phyloP scores from a whole-genome alignment of 2,113 vertebrate species.

The Delphinapterus leucas region DNA sequence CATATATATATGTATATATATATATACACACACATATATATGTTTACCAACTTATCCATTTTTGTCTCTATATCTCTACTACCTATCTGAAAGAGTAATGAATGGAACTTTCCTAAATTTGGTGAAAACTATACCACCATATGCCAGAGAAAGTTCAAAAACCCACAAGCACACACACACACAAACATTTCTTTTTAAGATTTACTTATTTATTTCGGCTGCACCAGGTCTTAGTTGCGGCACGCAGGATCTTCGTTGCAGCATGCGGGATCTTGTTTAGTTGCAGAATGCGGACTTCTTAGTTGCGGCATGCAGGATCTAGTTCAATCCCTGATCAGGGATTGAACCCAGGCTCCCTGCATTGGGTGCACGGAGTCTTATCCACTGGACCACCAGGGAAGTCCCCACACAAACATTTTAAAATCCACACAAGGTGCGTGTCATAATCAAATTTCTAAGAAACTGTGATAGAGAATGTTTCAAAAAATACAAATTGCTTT shows the following conservation, averaged over 20 bases:
- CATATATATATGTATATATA: too few relatives aligned
- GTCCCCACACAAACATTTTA: not conserved
- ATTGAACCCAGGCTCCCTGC: too few relatives aligned
- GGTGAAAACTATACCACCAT: not conserved
- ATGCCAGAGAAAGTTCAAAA: not conserved
- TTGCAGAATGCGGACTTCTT: too few relatives aligned
- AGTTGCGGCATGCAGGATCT: too few relatives aligned
- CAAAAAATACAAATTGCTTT: not conserved
- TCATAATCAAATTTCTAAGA: not conserved
- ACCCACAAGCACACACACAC: not conserved
- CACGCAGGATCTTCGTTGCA: fast-evolving
- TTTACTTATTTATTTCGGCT: too few relatives aligned
- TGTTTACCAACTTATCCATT: not conserved
- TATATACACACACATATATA: too few relatives aligned
- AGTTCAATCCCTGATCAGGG: too few relatives aligned
- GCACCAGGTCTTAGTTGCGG: too few relatives aligned
- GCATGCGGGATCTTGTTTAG: too few relatives aligned
- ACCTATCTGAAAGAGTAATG: not conserved
- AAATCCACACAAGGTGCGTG: not conserved
- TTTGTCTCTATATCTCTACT: not conserved
- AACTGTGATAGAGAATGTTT: not conserved
- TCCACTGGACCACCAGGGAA: too few relatives aligned
- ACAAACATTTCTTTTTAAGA: too few relatives aligned
- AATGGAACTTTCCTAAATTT: not conserved
- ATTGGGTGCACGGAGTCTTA: too few relatives aligned